Base-by-base conservation (phyloP, 1,140 invertebrate species). In the Temnothorax curvispinosus region DNA sequence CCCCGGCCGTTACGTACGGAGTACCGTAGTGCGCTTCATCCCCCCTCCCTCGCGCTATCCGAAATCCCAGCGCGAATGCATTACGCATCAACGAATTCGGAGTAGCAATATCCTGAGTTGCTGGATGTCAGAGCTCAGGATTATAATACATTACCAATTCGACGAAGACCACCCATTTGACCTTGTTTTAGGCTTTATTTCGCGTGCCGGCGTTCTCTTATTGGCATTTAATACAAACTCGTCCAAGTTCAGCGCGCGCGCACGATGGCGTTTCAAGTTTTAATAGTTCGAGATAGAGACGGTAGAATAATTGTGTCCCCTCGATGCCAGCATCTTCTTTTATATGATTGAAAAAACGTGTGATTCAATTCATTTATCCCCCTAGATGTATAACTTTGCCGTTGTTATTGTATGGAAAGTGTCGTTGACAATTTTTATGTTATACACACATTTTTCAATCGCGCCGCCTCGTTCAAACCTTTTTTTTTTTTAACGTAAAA, bases 121-220 rank as follows among this genome's bases (percentile, higher is more conserved):
- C 88, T 91, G 84, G 92, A 91, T 93, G 93, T 93, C 92, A 91
- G 90, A 93, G 93, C 91, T 91, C 90, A 88, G 90, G 93, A 95
- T 95, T 95, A 94, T 94, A 95, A 95, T 95, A 95, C 94, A 95
- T 95, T 95, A 95, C 94, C 94, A 95, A 95, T 95, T 95, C 95
- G 92, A 94, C 92, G 93, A 94, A 93, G 93, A 91, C 84, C 90
- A 92, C 78, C 85, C 90, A 91, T 92, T 93, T 93, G 93, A 92
- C 93, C 93, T 93, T 94, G 93, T 93, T 93, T 94, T 89, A 93
- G 88, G 80, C 86, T 91, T 92, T 92, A 92, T 93, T 93, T 93
- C 87, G 86, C 85, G 62, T 77, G 62, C 54, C 82, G 71, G 27
- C 67, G 50, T 84, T 80, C 86, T 35, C 71, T 84, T 60, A 81